A percentile compares a stretch with the other conserved stretches of the same genome.
Evolutionary conservation across 2,797 vertebrate genomes (phyloP).

Genomic region (Chaetodon trifasciatus): DNA sequence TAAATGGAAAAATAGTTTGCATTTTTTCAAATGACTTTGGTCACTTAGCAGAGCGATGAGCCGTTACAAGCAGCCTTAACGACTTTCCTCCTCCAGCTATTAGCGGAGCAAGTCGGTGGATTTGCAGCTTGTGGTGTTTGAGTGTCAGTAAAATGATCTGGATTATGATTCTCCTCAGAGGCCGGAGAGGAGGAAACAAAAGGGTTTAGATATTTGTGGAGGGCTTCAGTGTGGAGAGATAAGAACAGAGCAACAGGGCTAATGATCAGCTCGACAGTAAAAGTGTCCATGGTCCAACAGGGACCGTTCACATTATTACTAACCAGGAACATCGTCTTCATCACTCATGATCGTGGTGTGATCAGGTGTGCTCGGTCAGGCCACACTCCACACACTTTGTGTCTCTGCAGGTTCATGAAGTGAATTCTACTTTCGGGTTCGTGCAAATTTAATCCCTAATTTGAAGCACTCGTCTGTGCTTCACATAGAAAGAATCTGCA

Average conservation of each 20-base stretch:
- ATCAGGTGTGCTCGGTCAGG: too few species aligned
- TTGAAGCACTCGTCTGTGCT: neutral
- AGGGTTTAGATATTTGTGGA: neutral
- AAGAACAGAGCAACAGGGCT: too few species aligned
- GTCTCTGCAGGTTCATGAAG: too few species aligned
- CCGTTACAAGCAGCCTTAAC: slow-evolving; percentile 32
- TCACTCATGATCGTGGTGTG: too few species aligned
- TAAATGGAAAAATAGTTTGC: slow-evolving; percentile 33
- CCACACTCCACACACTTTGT: too few species aligned
- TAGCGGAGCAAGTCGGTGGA: slow-evolving; percentile 43
- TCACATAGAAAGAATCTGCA: neutral
- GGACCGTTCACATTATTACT: too few species aligned
- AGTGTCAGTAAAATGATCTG: slow-evolving; percentile 48
- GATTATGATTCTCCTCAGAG: slow-evolving; percentile 43
- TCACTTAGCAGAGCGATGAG: slow-evolving; percentile 59
- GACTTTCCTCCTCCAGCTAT: slow-evolving; percentile 52
- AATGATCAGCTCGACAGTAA: too few species aligned
- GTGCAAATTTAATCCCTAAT: too few species aligned
- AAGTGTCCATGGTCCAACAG: too few species aligned
- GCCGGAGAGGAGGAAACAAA: neutral
- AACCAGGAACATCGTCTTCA: too few species aligned
- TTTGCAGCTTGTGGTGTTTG: slow-evolving; percentile 50
- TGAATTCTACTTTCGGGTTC: neutral
- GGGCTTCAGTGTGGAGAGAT: too few species aligned
- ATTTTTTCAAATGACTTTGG: slow-evolving; percentile 58